phyloP scores from a whole-genome alignment of 2,888 invertebrate genomes.

The Perizoma flavofasciatum region DNA sequence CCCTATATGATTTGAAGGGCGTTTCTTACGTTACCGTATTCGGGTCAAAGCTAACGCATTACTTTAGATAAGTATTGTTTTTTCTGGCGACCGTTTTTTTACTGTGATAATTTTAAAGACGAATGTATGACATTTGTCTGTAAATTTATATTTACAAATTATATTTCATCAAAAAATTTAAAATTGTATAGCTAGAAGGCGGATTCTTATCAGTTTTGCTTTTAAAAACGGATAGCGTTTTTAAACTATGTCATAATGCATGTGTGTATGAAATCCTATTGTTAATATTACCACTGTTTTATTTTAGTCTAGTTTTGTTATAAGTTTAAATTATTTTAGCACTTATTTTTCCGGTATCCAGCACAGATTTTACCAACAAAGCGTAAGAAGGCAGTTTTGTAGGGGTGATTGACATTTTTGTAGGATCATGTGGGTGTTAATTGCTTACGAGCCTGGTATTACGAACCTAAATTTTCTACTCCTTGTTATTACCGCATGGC shows the following conservation, averaged over 20 bases:
- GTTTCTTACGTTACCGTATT: slow-evolving; percentile 24
- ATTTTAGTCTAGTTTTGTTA: no score
- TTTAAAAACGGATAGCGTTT: no score
- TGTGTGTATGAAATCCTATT: no score
- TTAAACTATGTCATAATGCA: no score
- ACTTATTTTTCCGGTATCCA: no score
- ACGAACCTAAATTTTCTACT: slow-evolving; percentile 2
- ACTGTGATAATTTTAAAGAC: neutral
- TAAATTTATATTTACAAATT: no score
- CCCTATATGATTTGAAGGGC: slow-evolving; percentile 23
- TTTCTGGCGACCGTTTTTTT: slow-evolving; percentile 1
- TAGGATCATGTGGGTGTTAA: slow-evolving; percentile 17
- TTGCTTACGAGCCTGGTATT: slow-evolving; percentile 3
- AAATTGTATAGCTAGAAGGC: no score
- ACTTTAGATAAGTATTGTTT: neutral
- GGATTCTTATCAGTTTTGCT: no score
- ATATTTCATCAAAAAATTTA: no score
- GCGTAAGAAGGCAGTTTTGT: slow-evolving; percentile 2
- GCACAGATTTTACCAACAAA: neutral
- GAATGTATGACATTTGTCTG: no score
- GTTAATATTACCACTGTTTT: no score
- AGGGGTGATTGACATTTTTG: slow-evolving; percentile 13
- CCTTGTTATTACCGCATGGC: slow-evolving; percentile 5
- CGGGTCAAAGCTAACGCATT: slow-evolving; percentile 37
- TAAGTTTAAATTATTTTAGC: no score